phyloP scores from a whole-genome alignment of 2,888 invertebrate genomes.

The Campoplex nolae region DNA sequence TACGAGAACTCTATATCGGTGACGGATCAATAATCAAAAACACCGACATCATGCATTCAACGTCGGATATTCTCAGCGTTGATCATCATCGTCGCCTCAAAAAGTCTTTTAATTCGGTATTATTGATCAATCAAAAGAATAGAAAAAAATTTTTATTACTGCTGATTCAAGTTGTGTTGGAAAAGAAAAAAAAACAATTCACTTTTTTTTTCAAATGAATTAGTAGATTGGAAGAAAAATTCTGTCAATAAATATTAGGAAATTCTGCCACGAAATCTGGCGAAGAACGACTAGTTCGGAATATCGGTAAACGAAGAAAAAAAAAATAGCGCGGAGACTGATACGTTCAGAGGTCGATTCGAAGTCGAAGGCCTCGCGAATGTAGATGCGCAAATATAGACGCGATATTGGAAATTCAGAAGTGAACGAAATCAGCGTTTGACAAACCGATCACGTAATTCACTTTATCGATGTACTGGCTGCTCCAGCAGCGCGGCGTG shows the following conservation, averaged over 20 bases:
- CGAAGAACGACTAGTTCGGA: no score
- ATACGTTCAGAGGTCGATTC: neutral
- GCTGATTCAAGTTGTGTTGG: no score
- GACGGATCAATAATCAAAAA: conserved; percentile 12
- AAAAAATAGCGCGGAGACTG: neutral
- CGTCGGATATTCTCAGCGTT: neutral
- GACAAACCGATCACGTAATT: conserved; percentile 60
- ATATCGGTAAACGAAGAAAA: neutral
- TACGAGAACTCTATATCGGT: conserved; percentile 25
- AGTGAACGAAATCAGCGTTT: conserved; percentile 46
- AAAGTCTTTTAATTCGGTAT: no score
- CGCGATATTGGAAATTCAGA: conserved; percentile 12
- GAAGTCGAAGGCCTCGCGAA: neutral
- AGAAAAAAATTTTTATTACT: no score
- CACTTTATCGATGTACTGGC: conserved; percentile 53
- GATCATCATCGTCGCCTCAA: no score
- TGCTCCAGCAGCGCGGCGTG: neutral
- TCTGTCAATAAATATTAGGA: no score
- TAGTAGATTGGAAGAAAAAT: no score
- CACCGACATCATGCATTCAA: neutral
- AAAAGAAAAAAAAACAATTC: no score
- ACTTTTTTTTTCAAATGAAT: no score
- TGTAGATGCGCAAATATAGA: neutral
- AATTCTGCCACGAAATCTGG: no score
- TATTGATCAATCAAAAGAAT: no score